These are phyloP conservation scores for Sebastes iracundus DNA, from an alignment of 2,797 vertebrate species.

Conservation along the genomic window DNA sequence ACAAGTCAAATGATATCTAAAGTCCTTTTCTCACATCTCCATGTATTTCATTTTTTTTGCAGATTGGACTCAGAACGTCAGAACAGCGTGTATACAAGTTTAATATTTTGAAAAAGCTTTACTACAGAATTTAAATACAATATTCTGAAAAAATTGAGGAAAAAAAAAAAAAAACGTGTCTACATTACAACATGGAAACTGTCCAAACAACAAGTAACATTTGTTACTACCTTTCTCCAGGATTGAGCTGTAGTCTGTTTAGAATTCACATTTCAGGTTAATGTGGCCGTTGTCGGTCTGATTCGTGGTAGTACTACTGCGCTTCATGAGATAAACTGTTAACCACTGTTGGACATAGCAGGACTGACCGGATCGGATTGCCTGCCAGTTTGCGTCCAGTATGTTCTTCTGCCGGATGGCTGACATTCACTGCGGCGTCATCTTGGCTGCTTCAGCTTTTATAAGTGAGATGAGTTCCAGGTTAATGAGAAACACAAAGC, in stretches of 20 bases:
- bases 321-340: neutral
- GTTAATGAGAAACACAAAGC: slow-evolving; percentile 98
- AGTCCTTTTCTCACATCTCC: neutral
- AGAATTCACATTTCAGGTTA: slow-evolving; percentile 33
- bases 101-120: slow-evolving; percentile 69
- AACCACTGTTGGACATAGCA: neutral
- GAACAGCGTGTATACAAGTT: slow-evolving; percentile 51
- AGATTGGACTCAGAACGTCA: neutral
- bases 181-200: slow-evolving; percentile 63
- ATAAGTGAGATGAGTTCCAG: slow-evolving; percentile 96
- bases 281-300: neutral
- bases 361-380: neutral
- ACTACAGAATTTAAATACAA: slow-evolving; percentile 77
- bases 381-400: neutral
- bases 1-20: neutral
- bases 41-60: neutral
- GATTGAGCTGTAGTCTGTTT: slow-evolving; percentile 25
- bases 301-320: neutral
- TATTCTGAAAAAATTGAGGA: slow-evolving; percentile 49
- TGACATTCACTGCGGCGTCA: slow-evolving; percentile 88
- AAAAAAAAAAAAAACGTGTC: slow-evolving; percentile 45
- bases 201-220: slow-evolving; percentile 51
- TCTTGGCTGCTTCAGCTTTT: slow-evolving; percentile 95
- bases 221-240: slow-evolving; percentile 21
- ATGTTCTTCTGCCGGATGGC: neutral